Percentiles rank a stretch among this genome's conserved stretches.
phyloP scores from a whole-genome alignment of 2,888 invertebrate genomes.

The Tryphoninae sp. region DNA sequence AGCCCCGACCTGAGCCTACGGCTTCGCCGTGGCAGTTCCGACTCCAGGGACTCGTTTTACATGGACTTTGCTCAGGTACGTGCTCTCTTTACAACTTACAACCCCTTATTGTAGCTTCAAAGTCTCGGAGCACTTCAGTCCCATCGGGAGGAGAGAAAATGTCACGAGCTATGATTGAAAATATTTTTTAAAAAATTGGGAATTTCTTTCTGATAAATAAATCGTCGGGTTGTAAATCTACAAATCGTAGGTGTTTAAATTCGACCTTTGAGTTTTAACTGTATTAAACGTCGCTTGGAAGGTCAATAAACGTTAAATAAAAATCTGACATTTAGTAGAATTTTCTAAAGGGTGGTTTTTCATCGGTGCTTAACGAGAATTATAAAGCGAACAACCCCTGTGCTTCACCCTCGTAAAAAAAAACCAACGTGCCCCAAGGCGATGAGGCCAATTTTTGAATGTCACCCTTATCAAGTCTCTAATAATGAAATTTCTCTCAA shows the following conservation, averaged over 20 bases:
- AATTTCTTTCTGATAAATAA: no score
- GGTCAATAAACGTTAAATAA: neutral
- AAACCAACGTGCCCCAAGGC: neutral
- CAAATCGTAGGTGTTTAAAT: no score
- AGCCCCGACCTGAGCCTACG: constrained; percentile 93
- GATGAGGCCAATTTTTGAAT: neutral
- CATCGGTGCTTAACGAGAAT: constrained; percentile 18
- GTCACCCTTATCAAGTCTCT: no score
- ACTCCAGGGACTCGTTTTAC: constrained; percentile 93
- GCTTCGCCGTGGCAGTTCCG: constrained; percentile 91
- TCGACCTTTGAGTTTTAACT: neutral
- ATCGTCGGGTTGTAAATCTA: no score
- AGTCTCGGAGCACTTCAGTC: neutral
- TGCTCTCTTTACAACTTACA: constrained; percentile 36
- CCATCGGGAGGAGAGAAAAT: neutral
- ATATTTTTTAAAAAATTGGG: neutral
- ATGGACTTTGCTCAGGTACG: constrained; percentile 91
- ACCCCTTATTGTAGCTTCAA: neutral
- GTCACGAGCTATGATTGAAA: neutral
- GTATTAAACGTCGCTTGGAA: neutral
- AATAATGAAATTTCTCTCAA: no score
- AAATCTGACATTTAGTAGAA: constrained; percentile 4
- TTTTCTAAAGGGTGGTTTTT: neutral
- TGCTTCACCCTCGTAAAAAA: neutral
- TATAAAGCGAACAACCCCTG: neutral